Evolutionary conservation across 2,888 invertebrate genomes (phyloP), one percentile per base, ranked within the genome.

Genomic region (Cinara cedri): DNA sequence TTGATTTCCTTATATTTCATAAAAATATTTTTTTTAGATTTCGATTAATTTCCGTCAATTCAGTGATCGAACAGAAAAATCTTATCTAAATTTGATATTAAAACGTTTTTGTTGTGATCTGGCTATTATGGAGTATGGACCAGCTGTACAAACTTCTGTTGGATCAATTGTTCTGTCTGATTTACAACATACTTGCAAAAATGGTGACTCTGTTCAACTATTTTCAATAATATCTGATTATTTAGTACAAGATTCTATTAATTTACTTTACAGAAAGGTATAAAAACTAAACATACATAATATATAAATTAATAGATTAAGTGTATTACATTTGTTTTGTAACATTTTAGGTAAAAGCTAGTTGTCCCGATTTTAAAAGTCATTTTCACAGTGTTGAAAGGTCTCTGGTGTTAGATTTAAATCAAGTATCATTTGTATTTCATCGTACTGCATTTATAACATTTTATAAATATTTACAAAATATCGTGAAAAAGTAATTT

Each of bases 311-410:
- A 19, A n/a, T 46, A 16, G 4, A 44, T 19, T 19, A 44, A 16
- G 9, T 26, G 9, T 19, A 19, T 3, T 42, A 60, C n/a, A 11
- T 9, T 80, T 62, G 80, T 83, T 81, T n/a, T n/a, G n/a, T n/a
- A n/a, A n/a, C n/a, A n/a, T n/a, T n/a, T n/a, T 85, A 93, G 93
- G 93, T 94, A 0, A 89, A 90, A 65, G 91, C 93, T 0, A 90
- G 91, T 83, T 94, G 94, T 85, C 93, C 94, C 0, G 94, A 95
- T 85, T 94, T 94, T 86, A 90, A 91, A 84, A 89, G 90, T 0
- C 91, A 92, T 84, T 95, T 94, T 85, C 92, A 92, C 85, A 92
- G 90, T 84, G 92, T 93, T 60, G 93, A 94, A 85, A 92, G 92
- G 82, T 91, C 92, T 0, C 85, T 93, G 71, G 91, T 93, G 60